phyloP scores from a whole-genome alignment of 2,888 invertebrate species.

The Scaptodrosophila latifasciaeformis region DNA sequence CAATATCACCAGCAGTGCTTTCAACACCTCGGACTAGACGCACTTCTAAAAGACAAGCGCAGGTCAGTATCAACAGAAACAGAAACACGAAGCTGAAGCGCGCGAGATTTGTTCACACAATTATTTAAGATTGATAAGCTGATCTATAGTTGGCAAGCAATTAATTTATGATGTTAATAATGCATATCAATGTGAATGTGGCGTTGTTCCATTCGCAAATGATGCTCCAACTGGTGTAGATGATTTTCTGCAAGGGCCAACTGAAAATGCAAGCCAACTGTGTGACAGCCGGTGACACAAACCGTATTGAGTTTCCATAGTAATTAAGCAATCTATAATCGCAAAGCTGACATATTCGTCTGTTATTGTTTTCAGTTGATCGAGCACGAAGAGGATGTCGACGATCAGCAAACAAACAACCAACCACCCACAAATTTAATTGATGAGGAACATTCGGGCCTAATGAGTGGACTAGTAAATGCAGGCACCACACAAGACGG shows the following conservation, averaged over 20 bases:
- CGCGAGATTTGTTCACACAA: conserved; percentile 73
- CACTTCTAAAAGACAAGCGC: conserved; percentile 64
- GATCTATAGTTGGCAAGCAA: background rate
- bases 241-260: conserved; percentile 76
- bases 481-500: background rate
- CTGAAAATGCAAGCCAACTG: conserved; percentile 56
- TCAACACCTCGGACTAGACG: conserved; percentile 66
- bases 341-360: no score
- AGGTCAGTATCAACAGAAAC: conserved; percentile 54
- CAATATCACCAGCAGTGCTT: conserved; percentile 66
- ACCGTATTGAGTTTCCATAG: no score
- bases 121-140: conserved; percentile 10
- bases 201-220: conserved; percentile 76
- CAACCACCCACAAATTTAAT: conserved; percentile 9
- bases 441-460: conserved; percentile 34
- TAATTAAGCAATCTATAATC: no score
- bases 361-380: conserved; percentile 44
- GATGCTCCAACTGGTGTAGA: conserved; percentile 61
- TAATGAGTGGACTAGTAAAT: conserved; percentile 22
- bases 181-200: conserved; percentile 71
- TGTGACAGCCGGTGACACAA: background rate
- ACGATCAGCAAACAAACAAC: conserved; percentile 21
- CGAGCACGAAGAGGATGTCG: conserved; percentile 50
- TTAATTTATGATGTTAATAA: conserved; percentile 66
- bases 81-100: conserved; percentile 73